Base-by-base conservation (phyloP, 1,140 invertebrate genomes). In the Coptotermes formosanus region DNA sequence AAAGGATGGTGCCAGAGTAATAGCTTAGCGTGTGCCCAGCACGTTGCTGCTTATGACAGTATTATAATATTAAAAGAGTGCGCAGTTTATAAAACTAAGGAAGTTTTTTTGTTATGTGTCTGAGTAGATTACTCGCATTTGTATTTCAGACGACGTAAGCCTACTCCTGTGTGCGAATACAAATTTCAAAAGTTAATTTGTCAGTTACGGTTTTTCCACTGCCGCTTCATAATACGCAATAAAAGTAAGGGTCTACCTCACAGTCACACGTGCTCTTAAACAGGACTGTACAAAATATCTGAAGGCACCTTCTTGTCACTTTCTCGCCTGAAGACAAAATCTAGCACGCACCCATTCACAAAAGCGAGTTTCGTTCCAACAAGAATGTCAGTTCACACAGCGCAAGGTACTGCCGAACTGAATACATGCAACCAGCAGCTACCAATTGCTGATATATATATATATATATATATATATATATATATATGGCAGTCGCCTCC, bases 111-210 rank as follows among this genome's bases (percentile, higher is more conserved):
- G 21, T 23, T 21, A 25, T n/a, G 9, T 30, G 64, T 75, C 25
- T 30, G 64, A 9, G 64, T 30, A 75, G 64, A 75, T 75, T 75
- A 75, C 64, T 30, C n/a, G 64, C 64, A 30, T 25, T n/a, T 75
- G 64, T 16, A 16, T 64, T 23, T 64, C 59, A n/a, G 59, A 64
- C 25, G 2, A 16, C 3, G 21, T 19, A 59, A 7, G 59, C 7
- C 59, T 11, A 12, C 9, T 30, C n/a, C 64, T n/a, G 64, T n/a
- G 64, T n/a, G n/a, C 64, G 64, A 75, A 75, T 75, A 30, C 64
- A 75, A 75, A 75, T 75, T 75, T 30, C 64, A 30, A 75, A 75
- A 75, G 64, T 75, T 75, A 75, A 75, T 75, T 75, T 75, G 64
- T 75, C 64, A 75, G 64, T 2, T 30, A 30, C 25, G 30, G 30